Base-by-base conservation (phyloP, 2,113 vertebrate species). In the Oceanites oceanicus region DNA sequence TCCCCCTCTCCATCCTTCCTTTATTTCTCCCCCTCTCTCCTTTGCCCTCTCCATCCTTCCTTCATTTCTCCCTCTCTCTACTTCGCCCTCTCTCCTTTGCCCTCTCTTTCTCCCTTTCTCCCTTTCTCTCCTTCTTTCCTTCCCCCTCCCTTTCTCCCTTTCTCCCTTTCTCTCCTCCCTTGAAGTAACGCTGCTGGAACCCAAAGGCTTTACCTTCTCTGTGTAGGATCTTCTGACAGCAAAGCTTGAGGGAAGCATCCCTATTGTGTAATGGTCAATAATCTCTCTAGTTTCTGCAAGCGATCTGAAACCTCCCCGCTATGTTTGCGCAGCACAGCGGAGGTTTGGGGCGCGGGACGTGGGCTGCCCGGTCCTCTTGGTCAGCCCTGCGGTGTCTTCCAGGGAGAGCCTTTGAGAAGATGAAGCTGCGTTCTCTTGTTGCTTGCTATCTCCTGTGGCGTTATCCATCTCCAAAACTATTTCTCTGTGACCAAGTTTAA, bases 181-280 rank as follows among this genome's bases (percentile, higher is more conserved):
- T 42, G 38, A 36, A 84, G 49, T 22, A 23, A 40, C 0, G 0
- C 15, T 83, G 25, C 53, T 1, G 5, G 27, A 91, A n/a, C 53
- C 50, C 44, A 34, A 32, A 29, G 44, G 27, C 15, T 87, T 73
- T 58, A 21, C 1, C 1, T 71, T 63, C 50, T 63, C 20, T 49
- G 12, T 21, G n/a, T 12, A 29, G 44, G 29, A 59, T 36, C n/a
- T 55, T 67, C 38, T 0, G 1, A 38, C 34, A 38, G 80, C 27
- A 38, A 44, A 85, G 70, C 66, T 61, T 10, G 18, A 68, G 84
- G 66, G 58, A 34, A 26, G 19, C 7, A 3, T 88, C 38, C 36
- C 45, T 50, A 0, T 40, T 72, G 30, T 27, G 2, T 9, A 62
- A 38, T 0, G 3, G 47, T 61, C 20, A 1, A 6, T 38, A 30